Evolutionary conservation across 2,888 invertebrate species (phyloP).

Genomic region (Ichneumoninae sp.): DNA sequence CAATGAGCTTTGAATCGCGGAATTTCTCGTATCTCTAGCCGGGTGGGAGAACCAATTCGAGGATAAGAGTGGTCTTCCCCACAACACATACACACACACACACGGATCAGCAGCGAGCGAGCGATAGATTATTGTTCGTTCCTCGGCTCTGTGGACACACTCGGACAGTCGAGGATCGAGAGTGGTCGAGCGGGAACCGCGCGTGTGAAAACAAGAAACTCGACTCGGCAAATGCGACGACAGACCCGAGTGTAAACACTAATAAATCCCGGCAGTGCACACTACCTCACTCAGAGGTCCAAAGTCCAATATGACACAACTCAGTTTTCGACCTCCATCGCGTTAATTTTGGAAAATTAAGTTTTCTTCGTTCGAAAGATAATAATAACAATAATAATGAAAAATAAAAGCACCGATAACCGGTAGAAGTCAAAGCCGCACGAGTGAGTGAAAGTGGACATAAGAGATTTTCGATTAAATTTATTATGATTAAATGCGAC

Average conservation of each 20-base stretch:
- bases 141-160: not conserved
- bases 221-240: not conserved
- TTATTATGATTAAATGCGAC: not conserved
- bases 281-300: not conserved
- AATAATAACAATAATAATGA: not conserved
- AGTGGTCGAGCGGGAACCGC: conserved; percentile 52
- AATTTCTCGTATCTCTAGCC: conserved; percentile 6
- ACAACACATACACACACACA: not conserved
- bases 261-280: not conserved
- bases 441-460: conserved; percentile 20
- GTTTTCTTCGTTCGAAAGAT: not conserved
- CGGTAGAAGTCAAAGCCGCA: not conserved
- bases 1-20: conserved; percentile 2
- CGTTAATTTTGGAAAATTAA: not conserved
- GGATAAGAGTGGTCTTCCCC: conserved; percentile 21
- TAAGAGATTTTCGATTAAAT: not conserved
- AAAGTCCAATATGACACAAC: not conserved
- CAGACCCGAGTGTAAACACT: not conserved
- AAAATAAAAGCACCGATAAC: not conserved
- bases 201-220: conserved; percentile 45
- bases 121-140: conserved; percentile 15
- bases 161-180: conserved; percentile 59
- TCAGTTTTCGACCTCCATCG: not conserved
- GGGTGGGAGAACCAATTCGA: conserved; percentile 5
- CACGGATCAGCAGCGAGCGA: conserved; percentile 45